phyloP scores from a whole-genome alignment of 1,140 invertebrate species.

The Dryas iulia region DNA sequence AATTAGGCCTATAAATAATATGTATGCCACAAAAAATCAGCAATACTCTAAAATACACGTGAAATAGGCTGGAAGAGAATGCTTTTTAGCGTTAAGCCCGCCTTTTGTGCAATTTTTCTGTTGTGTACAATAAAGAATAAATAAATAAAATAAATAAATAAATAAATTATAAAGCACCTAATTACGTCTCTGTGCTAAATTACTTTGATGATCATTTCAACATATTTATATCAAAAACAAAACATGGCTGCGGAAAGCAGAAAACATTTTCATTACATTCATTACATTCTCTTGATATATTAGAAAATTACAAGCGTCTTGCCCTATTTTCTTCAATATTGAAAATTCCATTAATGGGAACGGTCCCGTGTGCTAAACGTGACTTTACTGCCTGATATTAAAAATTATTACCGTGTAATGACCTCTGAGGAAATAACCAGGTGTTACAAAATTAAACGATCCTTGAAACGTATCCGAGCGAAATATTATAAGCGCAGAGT shows the following conservation, averaged over 20 bases:
- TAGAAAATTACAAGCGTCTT: not conserved
- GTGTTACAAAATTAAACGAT: not conserved
- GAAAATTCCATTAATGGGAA: not conserved
- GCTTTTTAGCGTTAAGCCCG: no score
- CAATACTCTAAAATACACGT: no score
- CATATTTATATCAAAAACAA: no score
- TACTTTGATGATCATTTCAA: no score
- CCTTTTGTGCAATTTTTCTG: no score
- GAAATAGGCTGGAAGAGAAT: no score
- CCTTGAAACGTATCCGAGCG: not conserved
- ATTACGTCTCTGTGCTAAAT: no score
- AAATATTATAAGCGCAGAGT: not conserved
- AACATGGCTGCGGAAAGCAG: not conserved
- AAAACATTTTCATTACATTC: not conserved
- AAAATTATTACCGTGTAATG: slow-evolving; percentile 27
- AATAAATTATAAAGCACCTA: no score
- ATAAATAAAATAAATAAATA: no score
- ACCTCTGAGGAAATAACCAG: slow-evolving; percentile 7
- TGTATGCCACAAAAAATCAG: no score
- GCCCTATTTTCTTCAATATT: not conserved
- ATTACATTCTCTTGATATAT: not conserved
- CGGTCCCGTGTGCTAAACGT: slow-evolving; percentile 1
- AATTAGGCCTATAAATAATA: no score
- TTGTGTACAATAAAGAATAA: no score
- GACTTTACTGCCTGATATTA: slow-evolving; percentile 9